These are phyloP conservation scores for Danio choprae DNA, from an alignment of 2,797 vertebrate genomes.

Conservation along the genomic window DNA sequence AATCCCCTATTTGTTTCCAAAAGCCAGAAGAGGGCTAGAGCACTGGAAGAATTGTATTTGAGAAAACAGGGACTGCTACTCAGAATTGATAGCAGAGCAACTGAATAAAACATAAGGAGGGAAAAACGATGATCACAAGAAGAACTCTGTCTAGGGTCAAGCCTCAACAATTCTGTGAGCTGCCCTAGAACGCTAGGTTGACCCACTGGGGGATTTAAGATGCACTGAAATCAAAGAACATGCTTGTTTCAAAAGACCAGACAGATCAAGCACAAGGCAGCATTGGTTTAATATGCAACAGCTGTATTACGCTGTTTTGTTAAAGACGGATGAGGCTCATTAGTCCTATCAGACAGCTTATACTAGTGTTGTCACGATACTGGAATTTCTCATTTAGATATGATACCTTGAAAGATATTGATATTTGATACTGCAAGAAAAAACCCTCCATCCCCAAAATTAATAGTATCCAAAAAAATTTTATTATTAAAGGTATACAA, in stretches of 20 bases:
- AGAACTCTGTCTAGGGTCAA: constrained; percentile 68
- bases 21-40: constrained; percentile 48
- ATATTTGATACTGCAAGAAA: too few relatives aligned
- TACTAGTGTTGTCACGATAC: too few relatives aligned
- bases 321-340: neutral
- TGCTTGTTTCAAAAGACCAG: constrained; percentile 14
- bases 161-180: neutral
- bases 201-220: constrained; percentile 2
- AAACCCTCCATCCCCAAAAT: too few relatives aligned
- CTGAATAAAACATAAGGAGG: constrained; percentile 74
- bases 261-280: neutral
- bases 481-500: too few relatives aligned
- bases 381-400: too few relatives aligned
- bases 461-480: too few relatives aligned
- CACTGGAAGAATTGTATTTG: constrained; percentile 46
- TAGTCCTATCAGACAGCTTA: neutral
- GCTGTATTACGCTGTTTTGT: neutral
- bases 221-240: neutral
- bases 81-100: constrained; percentile 60
- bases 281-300: neutral
- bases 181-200: neutral
- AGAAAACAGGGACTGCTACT: constrained; percentile 67
- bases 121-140: constrained; percentile 70
- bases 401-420: too few relatives aligned
- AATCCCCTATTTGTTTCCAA: constrained; percentile 62